Evolutionary conservation across 2,797 vertebrate species (phyloP).

Genomic region (Rhodeus uyekii): DNA sequence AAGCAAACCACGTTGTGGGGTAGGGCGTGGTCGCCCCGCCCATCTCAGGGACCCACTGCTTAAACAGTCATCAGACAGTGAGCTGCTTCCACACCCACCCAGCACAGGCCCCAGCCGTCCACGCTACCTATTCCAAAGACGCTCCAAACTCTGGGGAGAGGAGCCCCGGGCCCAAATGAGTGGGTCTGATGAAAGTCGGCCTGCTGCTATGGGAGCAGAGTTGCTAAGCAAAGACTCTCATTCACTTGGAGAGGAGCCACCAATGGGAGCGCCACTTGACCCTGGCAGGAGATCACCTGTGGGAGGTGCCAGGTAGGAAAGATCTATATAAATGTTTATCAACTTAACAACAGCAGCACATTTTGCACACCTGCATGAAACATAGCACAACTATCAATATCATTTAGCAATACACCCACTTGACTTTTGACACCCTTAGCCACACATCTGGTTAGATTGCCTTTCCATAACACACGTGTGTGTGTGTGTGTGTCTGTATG

Average conservation of each 20-base stretch:
- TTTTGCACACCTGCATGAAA: conserved; percentile 50
- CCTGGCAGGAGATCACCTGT: conserved; percentile 94
- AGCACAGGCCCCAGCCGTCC: conserved; percentile 87
- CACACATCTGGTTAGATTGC: conserved; percentile 45
- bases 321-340: conserved; percentile 9
- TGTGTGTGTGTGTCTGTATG: conserved; percentile 72
- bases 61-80: conserved; percentile 98
- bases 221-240: conserved; percentile 96
- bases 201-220: conserved; percentile 90
- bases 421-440: conserved; percentile 40
- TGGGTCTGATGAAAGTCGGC: conserved; percentile 82
- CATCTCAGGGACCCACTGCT: conserved; percentile 95
- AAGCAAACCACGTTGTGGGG: conserved; percentile 64
- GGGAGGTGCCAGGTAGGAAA: conserved; percentile 92
- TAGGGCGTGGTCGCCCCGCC: conserved; percentile 71
- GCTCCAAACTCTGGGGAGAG: conserved; percentile 98
- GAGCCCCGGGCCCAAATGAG: conserved; percentile 81
- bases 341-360: conserved; percentile 22
- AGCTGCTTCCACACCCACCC: conserved; percentile 90
- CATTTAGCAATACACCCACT: conserved; percentile 46
- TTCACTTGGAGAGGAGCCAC: conserved; percentile 95
- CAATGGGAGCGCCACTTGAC: conserved; percentile 81
- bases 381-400: conserved; percentile 47
- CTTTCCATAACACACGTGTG: conserved; percentile 52
- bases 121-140: conserved; percentile 98